phyloP scores from a whole-genome alignment of 2,797 vertebrate genomes.

The Melanogrammus aeglefinus region DNA sequence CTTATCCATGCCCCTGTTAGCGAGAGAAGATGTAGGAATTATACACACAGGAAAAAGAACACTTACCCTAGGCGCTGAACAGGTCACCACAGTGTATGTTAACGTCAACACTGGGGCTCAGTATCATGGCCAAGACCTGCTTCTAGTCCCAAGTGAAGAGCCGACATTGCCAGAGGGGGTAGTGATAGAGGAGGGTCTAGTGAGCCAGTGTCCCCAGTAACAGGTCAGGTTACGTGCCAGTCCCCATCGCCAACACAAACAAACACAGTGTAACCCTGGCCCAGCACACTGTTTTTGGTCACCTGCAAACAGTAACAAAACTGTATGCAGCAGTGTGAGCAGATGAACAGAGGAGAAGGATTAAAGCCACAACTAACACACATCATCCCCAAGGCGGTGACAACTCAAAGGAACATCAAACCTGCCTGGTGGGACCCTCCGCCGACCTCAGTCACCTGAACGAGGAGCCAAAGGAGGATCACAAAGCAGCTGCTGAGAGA shows the following conservation, averaged over 20 bases:
- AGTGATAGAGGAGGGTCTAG: background rate
- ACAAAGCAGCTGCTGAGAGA: constrained; percentile 9
- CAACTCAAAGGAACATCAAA: background rate
- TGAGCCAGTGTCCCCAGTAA: constrained; percentile 1
- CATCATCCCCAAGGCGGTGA: no score
- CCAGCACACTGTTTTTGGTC: constrained; percentile 1
- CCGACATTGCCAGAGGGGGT: constrained; percentile 10
- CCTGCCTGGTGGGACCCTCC: constrained; percentile 12
- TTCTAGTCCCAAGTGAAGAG: no score
- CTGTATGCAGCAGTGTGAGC: constrained; percentile 1
- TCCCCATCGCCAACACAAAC: constrained; percentile 14
- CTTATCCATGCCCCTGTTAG: background rate
- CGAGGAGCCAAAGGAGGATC: background rate
- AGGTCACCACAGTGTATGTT: background rate
- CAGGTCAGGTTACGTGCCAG: background rate
- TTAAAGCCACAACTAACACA: no score
- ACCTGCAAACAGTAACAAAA: constrained; percentile 19
- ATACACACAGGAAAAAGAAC: constrained; percentile 5
- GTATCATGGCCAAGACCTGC: background rate
- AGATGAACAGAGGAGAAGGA: background rate
- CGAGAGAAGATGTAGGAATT: background rate
- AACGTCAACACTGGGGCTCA: background rate
- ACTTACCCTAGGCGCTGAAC: background rate
- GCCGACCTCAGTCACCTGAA: constrained; percentile 10
- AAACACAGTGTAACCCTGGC: constrained; percentile 3